Conservation (phyloP, 2,797 vertebrate species). For the Lithobates sylvaticus region DNA sequence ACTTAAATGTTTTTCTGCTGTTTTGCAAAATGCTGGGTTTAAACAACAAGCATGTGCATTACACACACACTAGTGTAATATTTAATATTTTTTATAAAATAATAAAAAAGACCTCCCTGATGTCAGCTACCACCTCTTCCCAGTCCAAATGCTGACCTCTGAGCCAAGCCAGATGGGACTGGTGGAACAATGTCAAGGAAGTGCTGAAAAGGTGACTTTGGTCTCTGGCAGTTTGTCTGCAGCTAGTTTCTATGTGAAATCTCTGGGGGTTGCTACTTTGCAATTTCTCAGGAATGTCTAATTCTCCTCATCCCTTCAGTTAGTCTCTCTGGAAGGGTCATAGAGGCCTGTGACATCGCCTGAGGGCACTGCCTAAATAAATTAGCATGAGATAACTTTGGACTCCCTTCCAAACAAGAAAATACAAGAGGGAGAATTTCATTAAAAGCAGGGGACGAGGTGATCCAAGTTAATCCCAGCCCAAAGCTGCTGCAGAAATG, state of each 20-base stretch:
- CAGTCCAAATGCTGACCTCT: slow-evolving; percentile 75
- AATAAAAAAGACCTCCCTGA: slow-evolving; percentile 71
- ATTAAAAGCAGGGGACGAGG: slow-evolving; percentile 87
- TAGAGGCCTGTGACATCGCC: slow-evolving; percentile 86
- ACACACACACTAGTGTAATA: slow-evolving; percentile 17
- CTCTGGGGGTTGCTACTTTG: slow-evolving; percentile 87
- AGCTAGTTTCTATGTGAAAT: slow-evolving; percentile 79
- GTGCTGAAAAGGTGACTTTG: slow-evolving; percentile 85
- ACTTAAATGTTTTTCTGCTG: neutral
- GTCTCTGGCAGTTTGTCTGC: slow-evolving; percentile 83
- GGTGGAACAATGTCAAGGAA: slow-evolving; percentile 78
- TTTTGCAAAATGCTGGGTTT: slow-evolving; percentile 16
- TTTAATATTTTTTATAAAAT: slow-evolving; percentile 30
- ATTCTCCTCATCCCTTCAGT: slow-evolving; percentile 87
- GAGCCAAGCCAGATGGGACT: slow-evolving; percentile 82
- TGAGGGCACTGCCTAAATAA: slow-evolving; percentile 98
- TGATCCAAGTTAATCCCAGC: slow-evolving; percentile 86
- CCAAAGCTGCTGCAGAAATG: slow-evolving; percentile 80
- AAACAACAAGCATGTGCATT: slow-evolving; percentile 13
- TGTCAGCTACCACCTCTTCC: slow-evolving; percentile 71
- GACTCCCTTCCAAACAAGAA: slow-evolving; percentile 82
- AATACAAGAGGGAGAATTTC: slow-evolving; percentile 85
- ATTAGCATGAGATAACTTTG: slow-evolving; percentile 98
- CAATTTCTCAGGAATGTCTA: slow-evolving; percentile 99
- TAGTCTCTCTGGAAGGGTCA: slow-evolving; percentile 86